phyloP scores from a whole-genome alignment of 2,113 vertebrate genomes.

The Alexandromys fortis region DNA sequence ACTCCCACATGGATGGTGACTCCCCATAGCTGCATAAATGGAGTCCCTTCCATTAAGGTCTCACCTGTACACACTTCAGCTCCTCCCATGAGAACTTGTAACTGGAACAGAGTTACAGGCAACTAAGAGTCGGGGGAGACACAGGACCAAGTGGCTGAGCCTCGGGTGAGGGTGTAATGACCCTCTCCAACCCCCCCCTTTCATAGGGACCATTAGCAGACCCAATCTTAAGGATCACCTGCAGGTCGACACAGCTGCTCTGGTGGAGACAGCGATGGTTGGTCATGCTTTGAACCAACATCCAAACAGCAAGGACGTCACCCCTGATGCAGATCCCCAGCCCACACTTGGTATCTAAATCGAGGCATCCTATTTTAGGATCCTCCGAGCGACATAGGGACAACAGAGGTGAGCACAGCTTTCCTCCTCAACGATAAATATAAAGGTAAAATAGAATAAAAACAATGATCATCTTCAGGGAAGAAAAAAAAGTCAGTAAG shows the following conservation, averaged over 20 bases:
- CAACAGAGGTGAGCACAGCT: background rate
- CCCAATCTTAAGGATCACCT: background rate
- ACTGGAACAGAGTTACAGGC: background rate
- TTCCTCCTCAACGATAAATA: background rate
- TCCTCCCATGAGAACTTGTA: background rate
- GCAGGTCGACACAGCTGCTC: background rate
- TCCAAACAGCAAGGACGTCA: background rate
- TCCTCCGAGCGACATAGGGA: background rate
- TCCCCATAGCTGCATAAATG: no score
- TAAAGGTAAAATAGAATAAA: conserved; percentile 7
- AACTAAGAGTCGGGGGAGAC: background rate
- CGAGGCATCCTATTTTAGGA: background rate
- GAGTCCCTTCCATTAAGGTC: background rate
- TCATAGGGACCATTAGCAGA: background rate
- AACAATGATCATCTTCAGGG: conserved; percentile 6
- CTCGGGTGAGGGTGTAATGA: background rate
- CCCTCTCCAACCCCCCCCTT: background rate
- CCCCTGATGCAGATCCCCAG: background rate
- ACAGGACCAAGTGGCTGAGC: background rate
- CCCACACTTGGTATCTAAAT: background rate
- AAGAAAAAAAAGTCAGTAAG: conserved; percentile 45
- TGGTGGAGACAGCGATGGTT: background rate
- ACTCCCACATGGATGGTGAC: background rate
- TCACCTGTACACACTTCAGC: background rate
- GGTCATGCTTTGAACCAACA: background rate